Conservation (phyloP, 1,140 invertebrate genomes). For the Drosophila ambigua region DNA sequence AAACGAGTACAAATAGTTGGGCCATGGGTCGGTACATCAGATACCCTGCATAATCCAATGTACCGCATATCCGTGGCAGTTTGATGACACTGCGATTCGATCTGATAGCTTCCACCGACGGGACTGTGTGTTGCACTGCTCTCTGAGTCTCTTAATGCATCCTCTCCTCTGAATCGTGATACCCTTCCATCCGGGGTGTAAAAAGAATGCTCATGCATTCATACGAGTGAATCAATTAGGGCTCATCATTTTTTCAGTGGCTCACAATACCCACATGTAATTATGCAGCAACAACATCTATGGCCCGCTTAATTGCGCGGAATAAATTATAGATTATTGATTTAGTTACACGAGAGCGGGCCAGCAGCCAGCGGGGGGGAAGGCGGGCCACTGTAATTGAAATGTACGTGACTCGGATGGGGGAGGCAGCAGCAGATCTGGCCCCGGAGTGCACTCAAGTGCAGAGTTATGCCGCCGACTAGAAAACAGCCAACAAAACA, state of each 20-base stretch:
- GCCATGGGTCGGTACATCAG: too few species aligned
- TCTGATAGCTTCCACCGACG: too few species aligned
- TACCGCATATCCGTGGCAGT: too few species aligned
- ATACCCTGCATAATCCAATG: too few species aligned
- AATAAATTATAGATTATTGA: slow-evolving; percentile 64
- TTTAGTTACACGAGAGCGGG: neutral
- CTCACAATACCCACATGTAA: slow-evolving; percentile 32
- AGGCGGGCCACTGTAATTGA: slow-evolving; percentile 45
- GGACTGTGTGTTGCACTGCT: too few species aligned
- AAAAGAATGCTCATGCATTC: slow-evolving; percentile 5
- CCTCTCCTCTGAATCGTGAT: too few species aligned
- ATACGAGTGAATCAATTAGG: slow-evolving; percentile 39
- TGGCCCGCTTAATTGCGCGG: slow-evolving; percentile 42
- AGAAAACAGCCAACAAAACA: slow-evolving; percentile 43
- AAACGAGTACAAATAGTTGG: slow-evolving; percentile 1
- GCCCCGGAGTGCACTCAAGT: slow-evolving; percentile 53
- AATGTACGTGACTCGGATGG: slow-evolving; percentile 47
- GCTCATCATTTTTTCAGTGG: slow-evolving; percentile 49
- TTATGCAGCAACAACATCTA: slow-evolving; percentile 36
- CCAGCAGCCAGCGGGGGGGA: neutral
- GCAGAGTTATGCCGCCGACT: slow-evolving; percentile 41
- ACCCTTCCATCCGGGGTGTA: neutral
- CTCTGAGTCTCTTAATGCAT: too few species aligned
- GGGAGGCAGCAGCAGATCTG: slow-evolving; percentile 3
- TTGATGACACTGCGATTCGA: too few species aligned